Percentiles rank a stretch among this genome's conserved stretches.
phyloP scores from a whole-genome alignment of 2,888 invertebrate genomes.

The Trypoxylon attenuatum region DNA sequence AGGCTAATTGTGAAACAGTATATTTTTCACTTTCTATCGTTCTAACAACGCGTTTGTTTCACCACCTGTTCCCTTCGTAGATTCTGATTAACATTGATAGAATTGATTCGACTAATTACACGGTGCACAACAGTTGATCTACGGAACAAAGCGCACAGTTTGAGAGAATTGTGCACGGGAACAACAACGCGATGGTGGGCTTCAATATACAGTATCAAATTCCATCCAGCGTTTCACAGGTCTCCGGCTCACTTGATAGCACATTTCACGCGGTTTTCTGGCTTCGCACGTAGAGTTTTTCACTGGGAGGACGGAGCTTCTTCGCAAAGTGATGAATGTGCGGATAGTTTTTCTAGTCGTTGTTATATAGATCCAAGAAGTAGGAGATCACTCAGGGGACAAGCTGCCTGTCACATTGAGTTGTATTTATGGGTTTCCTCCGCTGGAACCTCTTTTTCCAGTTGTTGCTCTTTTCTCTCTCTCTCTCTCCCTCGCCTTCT shows the following conservation, averaged over 20 bases:
- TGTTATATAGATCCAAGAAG: neutral
- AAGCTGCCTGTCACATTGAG: slow-evolving; percentile 9
- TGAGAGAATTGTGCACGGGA: too few relatives aligned
- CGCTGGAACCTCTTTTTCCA: neutral
- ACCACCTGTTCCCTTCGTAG: neutral
- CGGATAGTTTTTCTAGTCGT: neutral
- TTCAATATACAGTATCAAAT: neutral
- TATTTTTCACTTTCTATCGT: neutral
- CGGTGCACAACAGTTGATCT: too few relatives aligned
- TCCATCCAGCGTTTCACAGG: neutral
- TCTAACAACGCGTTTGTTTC: neutral
- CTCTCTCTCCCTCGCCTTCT: too few relatives aligned
- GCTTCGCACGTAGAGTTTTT: too few relatives aligned
- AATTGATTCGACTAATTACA: too few relatives aligned
- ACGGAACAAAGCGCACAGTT: too few relatives aligned
- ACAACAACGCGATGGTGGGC: too few relatives aligned
- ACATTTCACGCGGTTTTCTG: too few relatives aligned
- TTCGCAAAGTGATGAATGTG: neutral
- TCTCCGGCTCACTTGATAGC: neutral
- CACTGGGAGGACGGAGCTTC: too few relatives aligned
- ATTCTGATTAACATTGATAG: too few relatives aligned
- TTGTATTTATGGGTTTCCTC: slow-evolving; percentile 11
- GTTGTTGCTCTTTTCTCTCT: neutral
- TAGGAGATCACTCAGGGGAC: slow-evolving; percentile 10
- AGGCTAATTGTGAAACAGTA: neutral